Percentiles rank a stretch among this genome's conserved stretches.
These are phyloP conservation scores for Amblyjoppa fuscipennis DNA, from an alignment of 2,888 invertebrate genomes.

Conservation along the genomic window DNA sequence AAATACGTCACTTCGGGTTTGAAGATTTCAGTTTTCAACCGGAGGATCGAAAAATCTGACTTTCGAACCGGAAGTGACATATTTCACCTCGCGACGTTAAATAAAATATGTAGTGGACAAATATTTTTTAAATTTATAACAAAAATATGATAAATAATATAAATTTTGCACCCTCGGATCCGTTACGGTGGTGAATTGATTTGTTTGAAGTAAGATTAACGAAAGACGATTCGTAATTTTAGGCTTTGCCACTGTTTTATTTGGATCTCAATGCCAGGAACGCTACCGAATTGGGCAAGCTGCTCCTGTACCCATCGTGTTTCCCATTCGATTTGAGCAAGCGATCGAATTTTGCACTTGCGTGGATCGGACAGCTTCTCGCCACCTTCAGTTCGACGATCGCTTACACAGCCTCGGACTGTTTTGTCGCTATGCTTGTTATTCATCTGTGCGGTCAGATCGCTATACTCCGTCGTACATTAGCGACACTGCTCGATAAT, in stretches of 20 bases:
- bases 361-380: constrained; percentile 58
- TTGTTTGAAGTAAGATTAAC: not conserved
- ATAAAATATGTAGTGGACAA: not conserved
- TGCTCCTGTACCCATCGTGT: constrained; percentile 25
- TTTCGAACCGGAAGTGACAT: too few species aligned
- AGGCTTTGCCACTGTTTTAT: constrained; percentile 24
- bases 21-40: too few species aligned
- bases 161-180: not conserved
- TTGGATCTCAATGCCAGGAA: constrained; percentile 26
- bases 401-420: constrained; percentile 67
- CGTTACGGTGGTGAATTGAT: not conserved
- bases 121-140: not conserved
- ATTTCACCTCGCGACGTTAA: too few species aligned
- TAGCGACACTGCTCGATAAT: constrained; percentile 18
- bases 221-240: constrained; percentile 14
- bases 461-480: constrained; percentile 41
- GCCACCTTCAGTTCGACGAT: constrained; percentile 51
- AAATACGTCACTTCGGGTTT: too few species aligned
- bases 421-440: constrained; percentile 70
- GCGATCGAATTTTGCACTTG: constrained; percentile 37
- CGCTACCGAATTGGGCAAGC: constrained; percentile 10
- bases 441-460: constrained; percentile 71
- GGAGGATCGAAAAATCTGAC: too few species aligned
- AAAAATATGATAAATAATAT: not conserved
- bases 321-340: constrained; percentile 64